Conservation (phyloP, 2,888 invertebrate species). For the Cyrtodaria siliqua region DNA sequence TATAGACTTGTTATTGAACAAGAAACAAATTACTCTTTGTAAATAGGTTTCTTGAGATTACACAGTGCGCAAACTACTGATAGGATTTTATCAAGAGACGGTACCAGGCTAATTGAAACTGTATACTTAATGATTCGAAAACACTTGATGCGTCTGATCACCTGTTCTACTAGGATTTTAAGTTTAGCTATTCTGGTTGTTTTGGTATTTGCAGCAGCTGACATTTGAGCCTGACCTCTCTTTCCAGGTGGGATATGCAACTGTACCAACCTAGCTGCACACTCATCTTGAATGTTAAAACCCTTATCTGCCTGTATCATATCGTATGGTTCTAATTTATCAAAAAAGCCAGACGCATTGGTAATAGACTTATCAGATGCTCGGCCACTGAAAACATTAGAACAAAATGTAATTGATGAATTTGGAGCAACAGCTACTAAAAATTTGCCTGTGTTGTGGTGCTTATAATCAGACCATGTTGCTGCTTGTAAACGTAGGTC, state of each 20-base stretch:
- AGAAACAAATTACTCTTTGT: conserved; percentile 84
- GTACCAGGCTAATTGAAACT: conserved; percentile 16
- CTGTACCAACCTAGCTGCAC: conserved; percentile 6
- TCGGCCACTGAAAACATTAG: conserved; percentile 53
- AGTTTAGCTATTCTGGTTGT: conserved; percentile 10
- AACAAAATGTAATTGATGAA: conserved; percentile 51
- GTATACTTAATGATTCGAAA: conserved; percentile 14
- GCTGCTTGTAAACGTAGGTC: conserved; percentile 35
- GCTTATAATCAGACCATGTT: conserved; percentile 59
- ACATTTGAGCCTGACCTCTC: conserved; percentile 29
- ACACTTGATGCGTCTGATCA: conserved; percentile 13
- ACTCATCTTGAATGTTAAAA: conserved; percentile 44
- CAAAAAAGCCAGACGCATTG: conserved; percentile 31
- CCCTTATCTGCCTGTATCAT: conserved; percentile 66
- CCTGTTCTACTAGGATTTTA: conserved; percentile 18
- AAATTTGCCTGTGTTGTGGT: conserved; percentile 63
- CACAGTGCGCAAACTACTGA: conserved; percentile 14
- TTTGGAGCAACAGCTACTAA: conserved; percentile 58
- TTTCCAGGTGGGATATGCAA: conserved; percentile 22
- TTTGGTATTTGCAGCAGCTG: conserved; percentile 7
- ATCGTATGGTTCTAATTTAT: conserved; percentile 44
- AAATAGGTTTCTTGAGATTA: conserved; percentile 16
- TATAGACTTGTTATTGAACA: conserved; percentile 86
- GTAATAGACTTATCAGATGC: conserved; percentile 60
- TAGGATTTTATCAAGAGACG: conserved; percentile 13